A percentile compares a stretch with the other conserved stretches of the same genome.
Evolutionary conservation across 2,888 invertebrate species (phyloP).

Genomic region (Cryptophagus acutangulus): DNA sequence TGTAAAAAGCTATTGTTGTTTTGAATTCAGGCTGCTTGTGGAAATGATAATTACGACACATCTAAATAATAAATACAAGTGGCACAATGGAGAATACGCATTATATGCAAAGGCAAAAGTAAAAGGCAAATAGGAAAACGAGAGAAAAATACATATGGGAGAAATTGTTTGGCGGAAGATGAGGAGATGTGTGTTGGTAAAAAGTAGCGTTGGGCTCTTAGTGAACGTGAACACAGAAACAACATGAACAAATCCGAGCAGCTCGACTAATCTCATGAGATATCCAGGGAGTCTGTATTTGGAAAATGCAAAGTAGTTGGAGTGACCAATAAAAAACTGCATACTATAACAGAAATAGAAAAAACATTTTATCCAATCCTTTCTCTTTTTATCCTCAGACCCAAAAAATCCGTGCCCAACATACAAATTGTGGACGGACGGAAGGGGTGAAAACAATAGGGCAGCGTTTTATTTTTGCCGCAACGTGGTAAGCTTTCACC

Average conservation of each 20-base stretch:
- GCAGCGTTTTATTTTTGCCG: slow-evolving; percentile 35
- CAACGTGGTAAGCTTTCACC: slow-evolving; percentile 22
- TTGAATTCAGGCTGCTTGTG: too few species aligned
- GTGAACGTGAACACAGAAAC: slow-evolving; percentile 19
- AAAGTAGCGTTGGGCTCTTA: slow-evolving; percentile 14
- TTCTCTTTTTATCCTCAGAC: slow-evolving; percentile 33
- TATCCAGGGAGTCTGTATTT: slow-evolving; percentile 14
- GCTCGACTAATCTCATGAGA: slow-evolving; percentile 23
- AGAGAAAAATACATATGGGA: slow-evolving; percentile 2
- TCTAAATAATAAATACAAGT: too few species aligned
- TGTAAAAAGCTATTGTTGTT: too few species aligned
- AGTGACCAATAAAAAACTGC: slow-evolving; percentile 23
- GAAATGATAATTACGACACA: too few species aligned
- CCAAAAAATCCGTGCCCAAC: slow-evolving; percentile 36
- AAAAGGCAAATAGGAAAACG: slow-evolving; percentile 1
- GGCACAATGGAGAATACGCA: too few species aligned
- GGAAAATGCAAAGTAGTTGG: slow-evolving; percentile 22
- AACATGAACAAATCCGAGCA: slow-evolving; percentile 20
- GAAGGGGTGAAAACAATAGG: slow-evolving; percentile 30
- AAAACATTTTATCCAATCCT: slow-evolving; percentile 12
- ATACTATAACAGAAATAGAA: slow-evolving; percentile 24
- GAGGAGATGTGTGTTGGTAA: slow-evolving; percentile 16
- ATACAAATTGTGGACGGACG: slow-evolving; percentile 34
- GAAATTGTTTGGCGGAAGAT: slow-evolving; percentile 14
- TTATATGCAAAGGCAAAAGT: neutral